phyloP scores from a whole-genome alignment of 2,113 vertebrate species.

The Pomatostomus ruficeps region DNA sequence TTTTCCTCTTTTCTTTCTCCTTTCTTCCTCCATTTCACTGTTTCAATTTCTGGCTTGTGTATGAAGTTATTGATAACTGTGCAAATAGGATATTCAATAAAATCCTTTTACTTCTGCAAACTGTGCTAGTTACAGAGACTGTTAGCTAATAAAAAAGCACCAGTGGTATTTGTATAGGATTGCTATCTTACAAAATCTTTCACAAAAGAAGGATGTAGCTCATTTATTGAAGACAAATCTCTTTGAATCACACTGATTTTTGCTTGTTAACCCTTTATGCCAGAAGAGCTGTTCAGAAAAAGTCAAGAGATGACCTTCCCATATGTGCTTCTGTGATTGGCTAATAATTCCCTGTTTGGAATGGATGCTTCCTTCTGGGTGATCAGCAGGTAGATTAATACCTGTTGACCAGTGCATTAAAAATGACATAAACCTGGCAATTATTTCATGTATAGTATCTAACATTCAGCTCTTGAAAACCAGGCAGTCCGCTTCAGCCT shows the following conservation, averaged over 20 bases:
- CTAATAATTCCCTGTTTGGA: neutral
- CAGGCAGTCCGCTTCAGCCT: neutral
- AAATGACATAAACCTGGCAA: neutral
- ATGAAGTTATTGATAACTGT: neutral
- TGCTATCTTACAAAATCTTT: neutral
- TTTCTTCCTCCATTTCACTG: neutral
- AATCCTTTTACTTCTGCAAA: conserved; percentile 11
- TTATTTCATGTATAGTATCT: neutral
- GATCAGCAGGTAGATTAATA: neutral
- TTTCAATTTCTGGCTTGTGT: neutral
- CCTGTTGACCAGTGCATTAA: neutral
- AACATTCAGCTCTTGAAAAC: conserved; percentile 3
- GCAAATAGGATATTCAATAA: neutral
- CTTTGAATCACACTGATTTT: neutral
- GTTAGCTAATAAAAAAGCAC: neutral
- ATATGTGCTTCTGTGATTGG: neutral
- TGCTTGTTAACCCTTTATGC: conserved; percentile 34
- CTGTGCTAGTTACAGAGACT: neutral
- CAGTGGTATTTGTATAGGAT: neutral
- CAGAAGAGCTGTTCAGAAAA: neutral
- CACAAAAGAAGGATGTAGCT: neutral
- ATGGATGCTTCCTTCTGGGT: neutral
- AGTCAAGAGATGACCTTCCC: conserved; percentile 6
- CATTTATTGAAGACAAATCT: neutral
- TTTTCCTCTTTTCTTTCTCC: neutral